Evolutionary conservation across 2,888 invertebrate genomes (phyloP), one percentile per base, ranked within the genome.

Genomic region (Caenorhabditis afra): DNA sequence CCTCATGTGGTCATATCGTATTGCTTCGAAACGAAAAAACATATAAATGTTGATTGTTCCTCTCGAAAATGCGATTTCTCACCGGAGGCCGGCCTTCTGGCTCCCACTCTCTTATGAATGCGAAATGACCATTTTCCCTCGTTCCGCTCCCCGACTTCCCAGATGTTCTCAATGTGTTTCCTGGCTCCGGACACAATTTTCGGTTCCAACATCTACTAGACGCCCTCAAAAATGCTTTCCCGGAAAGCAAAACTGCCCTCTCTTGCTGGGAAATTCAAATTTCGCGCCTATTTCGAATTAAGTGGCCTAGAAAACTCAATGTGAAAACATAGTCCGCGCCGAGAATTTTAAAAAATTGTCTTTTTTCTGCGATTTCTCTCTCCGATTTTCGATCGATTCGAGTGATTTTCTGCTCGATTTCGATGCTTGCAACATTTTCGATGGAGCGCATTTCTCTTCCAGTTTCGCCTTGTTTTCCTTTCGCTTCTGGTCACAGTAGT

Each of bases 91-190:
- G 29, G 3, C 4, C 29, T 7, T 29, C 29, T 29, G n/a, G n/a
- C n/a, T n/a, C n/a, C n/a, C n/a, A n/a, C 11, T 53, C 18, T 16
- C n/a, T 47, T 41, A 68, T 61, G 59, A 68, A 68, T 68, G 12
- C 16, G 18, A 59, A 61, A 68, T 68, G 52, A 41, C 35, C 50
- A 18, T 22, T 49, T 18, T 35, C 11, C 18, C 20, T 20, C 29
- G 11, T 61, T 41, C 41, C 35, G n/a, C 12, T 45, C 61, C 11
- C 3, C 3, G 29, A 29, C 7, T 29, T 29, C 29, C 71, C 71
- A 71, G 62, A 71, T 71, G 71, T 71, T 71, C 64, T n/a, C 47
- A 71, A 71, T 71, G 62, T 71, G 71, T 64, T 71, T 71, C 39
- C 55, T 29, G 29, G 11, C 50, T 49, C 39, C 58, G 11, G 23